phyloP scores from a whole-genome alignment of 2,113 vertebrate species.

The Casuarius casuarius region DNA sequence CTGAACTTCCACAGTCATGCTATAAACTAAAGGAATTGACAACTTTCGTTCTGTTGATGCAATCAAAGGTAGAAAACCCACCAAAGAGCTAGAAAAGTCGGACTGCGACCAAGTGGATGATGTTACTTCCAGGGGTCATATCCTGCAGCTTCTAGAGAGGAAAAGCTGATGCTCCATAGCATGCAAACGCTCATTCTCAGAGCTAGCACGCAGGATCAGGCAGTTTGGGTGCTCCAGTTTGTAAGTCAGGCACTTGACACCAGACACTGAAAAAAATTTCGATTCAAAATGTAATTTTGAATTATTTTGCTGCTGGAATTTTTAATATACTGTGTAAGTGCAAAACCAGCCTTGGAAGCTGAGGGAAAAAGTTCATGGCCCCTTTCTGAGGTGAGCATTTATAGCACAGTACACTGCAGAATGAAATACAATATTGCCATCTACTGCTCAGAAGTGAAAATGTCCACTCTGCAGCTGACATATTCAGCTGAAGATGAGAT shows the following conservation, averaged over 20 bases:
- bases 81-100: neutral
- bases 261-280: neutral
- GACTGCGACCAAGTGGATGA: neutral
- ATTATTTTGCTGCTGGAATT: slow-evolving; percentile 18
- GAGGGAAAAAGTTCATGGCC: slow-evolving; percentile 64
- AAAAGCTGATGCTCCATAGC: neutral
- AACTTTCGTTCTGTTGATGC: neutral
- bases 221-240: neutral
- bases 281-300: neutral
- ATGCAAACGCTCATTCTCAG: neutral
- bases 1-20: neutral
- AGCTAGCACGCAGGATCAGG: neutral
- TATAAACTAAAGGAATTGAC: rapidly evolving
- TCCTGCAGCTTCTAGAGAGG: neutral
- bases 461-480: neutral
- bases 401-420: neutral
- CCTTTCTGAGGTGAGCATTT: slow-evolving; percentile 42
- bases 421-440: slow-evolving; percentile 75
- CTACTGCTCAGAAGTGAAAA: neutral
- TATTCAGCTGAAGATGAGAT: slow-evolving; percentile 7
- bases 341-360: neutral
- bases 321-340: neutral
- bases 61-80: neutral
- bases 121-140: neutral
- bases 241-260: neutral